These are phyloP conservation scores for Brachionus rotundiformis DNA, from an alignment of 1,140 invertebrate species.

Conservation along the genomic window DNA sequence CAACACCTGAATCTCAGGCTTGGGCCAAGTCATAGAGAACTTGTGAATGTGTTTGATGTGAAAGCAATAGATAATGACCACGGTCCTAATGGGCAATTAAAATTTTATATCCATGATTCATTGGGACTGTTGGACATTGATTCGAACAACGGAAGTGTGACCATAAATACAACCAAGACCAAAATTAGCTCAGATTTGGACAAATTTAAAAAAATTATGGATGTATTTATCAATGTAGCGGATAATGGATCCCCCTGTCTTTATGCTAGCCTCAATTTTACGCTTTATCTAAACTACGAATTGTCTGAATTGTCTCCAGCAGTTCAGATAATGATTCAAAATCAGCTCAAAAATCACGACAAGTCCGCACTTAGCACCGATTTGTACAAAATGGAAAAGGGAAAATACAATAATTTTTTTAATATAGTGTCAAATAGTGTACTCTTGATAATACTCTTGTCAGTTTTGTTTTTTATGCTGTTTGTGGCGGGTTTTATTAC, in stretches of 20 bases:
- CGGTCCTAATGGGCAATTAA: not conserved
- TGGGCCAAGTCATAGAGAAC: not conserved
- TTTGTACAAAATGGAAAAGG: conserved; percentile 2
- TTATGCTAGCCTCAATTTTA: conserved; percentile 6
- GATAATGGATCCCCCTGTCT: not conserved
- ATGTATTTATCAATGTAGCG: not conserved
- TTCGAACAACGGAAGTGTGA: not conserved
- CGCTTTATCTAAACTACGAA: conserved; percentile 27
- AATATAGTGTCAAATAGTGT: conserved; percentile 32
- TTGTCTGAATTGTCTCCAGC: not conserved
- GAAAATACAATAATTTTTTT: conserved; percentile 19
- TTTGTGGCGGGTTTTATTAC: conserved; percentile 12
- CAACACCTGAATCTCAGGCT: not conserved
- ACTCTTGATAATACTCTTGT: not conserved
- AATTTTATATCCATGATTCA: not conserved
- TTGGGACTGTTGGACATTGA: not conserved
- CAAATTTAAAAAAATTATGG: not conserved
- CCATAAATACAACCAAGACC: not conserved
- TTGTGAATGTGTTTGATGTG: not conserved
- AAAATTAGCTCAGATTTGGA: conserved; percentile 3
- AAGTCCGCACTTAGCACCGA: not conserved
- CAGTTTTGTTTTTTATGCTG: conserved; percentile 34
- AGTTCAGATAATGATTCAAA: not conserved
- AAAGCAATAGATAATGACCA: conserved; percentile 3
- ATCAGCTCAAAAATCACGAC: conserved; percentile 7